Base-by-base conservation (phyloP, 1,140 invertebrate genomes). In the Pseudomyrmex cubaensis region DNA sequence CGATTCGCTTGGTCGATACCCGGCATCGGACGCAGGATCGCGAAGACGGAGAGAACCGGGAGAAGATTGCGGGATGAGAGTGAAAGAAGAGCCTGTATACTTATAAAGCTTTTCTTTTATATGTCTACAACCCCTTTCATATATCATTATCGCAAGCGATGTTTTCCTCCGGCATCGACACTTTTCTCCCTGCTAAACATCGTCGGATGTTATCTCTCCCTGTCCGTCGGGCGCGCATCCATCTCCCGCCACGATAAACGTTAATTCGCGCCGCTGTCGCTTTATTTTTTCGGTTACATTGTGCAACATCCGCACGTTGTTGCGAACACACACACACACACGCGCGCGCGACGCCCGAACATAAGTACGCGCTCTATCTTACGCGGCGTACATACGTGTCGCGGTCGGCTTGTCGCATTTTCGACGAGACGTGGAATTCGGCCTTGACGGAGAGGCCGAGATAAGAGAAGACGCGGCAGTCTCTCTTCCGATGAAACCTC, bases 1-100 rank as follows among this genome's bases (percentile, higher is more conserved):
- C 56, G 59, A n/a, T 25, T 35, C 56, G 72, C 61, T 70, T 82
- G 70, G 56, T 86, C 78, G 80, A 82, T 88, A 84, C 35, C 20
- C 35, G 56, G 20, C 13, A 22, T 22, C 50, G 48, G 20, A 70
- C n/a, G 15, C 10, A 20, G 10, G 20, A 22, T 59, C 15, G 35
- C 48, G 52, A 59, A 17, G 50, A 56, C 48, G 57, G 22, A 84
- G 9, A 35, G 44, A 46, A 50, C 56, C 52, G 10, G 25, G 46
- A 12, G 48, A 52, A 20, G 22, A 8, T 54, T 20, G 44, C 9
- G 66, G 22, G 52, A 44, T 48, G 25, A 12, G 64, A 17, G 15
- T 50, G 48, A 44, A 74, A 85, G 63, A 61, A 62, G 59, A 62
- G 52, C 61, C 35, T 82, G 69, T 44, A 77, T 85, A 74, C 77